Evolutionary conservation across 2,113 vertebrate genomes (phyloP), one percentile per base, ranked within the genome.

Genomic region (Amphiprion percula): DNA sequence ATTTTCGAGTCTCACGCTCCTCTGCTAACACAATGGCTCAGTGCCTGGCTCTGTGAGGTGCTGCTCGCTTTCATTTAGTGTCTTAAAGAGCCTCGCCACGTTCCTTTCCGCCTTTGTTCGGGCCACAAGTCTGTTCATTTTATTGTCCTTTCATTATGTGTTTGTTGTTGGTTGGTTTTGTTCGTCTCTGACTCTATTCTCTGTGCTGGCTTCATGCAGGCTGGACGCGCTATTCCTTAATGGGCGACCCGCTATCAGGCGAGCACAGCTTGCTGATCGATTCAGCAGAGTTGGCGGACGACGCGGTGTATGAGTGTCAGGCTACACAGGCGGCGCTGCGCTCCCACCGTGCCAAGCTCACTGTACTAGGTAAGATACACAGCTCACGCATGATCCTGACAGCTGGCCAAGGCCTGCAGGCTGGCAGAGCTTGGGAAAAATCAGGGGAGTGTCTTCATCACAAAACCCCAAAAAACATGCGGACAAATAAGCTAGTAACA

Each of bases 301-400:
- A 98, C 77, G 96, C 97, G 0, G 89, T 94, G 5, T 97, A 97
- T 21, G 97, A 98, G 87, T 98, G 97, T 91, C 97, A 97, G 88
- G 97, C 96, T 41, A 97, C 97, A 2, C 96, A 97, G 91, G 96
- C 96, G 0, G 97, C 84, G 0, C 94, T 98, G 80, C 95, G 96
- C 82, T 98, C 97, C 8, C 95, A 96, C 81, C 93, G 95, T 28
- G 97, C 96, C 88, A 96, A 90, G 68, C 85, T 98, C 83, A 97
- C 95, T 1, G 95, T 97, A 64, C 92, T 96, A 85, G 94, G 97
- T 98, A 90, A 96, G 95, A 91, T 84, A 87, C 85, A 74, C 85
- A 82, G 85, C 87, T 87, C 87, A 89, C 17, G 79, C 83, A 84
- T 88, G 87, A 90, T 90, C 88, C 87, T 84, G 85, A 58, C 81